phyloP scores from a whole-genome alignment of 2,888 invertebrate species.

The Agrotis clavis region DNA sequence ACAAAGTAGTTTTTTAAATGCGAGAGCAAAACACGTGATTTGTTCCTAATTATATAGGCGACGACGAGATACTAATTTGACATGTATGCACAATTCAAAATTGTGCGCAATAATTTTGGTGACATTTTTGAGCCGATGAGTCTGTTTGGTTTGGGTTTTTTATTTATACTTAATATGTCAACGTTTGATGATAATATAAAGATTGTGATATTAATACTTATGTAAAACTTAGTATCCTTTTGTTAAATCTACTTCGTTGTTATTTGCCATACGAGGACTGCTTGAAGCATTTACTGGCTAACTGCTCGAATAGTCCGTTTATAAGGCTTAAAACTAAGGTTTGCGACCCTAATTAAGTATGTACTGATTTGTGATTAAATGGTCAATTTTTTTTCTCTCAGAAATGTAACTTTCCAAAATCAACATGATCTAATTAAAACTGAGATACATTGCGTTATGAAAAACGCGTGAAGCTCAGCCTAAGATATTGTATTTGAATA shows the following conservation, averaged over 20 bases:
- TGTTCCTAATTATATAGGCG: too few relatives aligned
- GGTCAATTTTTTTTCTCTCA: neutral
- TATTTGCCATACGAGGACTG: neutral
- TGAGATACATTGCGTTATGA: neutral
- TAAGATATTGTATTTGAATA: neutral
- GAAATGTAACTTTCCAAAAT: conserved; percentile 5
- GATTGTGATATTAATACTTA: conserved; percentile 33
- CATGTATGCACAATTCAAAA: too few relatives aligned
- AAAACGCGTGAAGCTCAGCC: neutral
- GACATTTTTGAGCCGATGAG: too few relatives aligned
- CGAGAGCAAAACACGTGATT: too few relatives aligned
- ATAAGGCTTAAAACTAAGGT: neutral
- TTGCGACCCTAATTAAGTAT: too few relatives aligned
- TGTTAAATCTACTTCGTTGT: conserved; percentile 2
- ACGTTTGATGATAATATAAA: conserved; percentile 2
- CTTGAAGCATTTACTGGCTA: too few relatives aligned
- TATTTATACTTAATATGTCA: too few relatives aligned
- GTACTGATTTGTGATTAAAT: neutral
- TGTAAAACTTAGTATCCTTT: neutral
- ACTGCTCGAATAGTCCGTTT: too few relatives aligned
- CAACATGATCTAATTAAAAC: conserved; percentile 8
- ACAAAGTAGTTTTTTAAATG: too few relatives aligned
- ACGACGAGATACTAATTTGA: too few relatives aligned
- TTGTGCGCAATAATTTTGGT: too few relatives aligned
- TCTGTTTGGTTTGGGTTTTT: too few relatives aligned